phyloP scores from a whole-genome alignment of 2,797 vertebrate species.

The Apogon hyalosoma region DNA sequence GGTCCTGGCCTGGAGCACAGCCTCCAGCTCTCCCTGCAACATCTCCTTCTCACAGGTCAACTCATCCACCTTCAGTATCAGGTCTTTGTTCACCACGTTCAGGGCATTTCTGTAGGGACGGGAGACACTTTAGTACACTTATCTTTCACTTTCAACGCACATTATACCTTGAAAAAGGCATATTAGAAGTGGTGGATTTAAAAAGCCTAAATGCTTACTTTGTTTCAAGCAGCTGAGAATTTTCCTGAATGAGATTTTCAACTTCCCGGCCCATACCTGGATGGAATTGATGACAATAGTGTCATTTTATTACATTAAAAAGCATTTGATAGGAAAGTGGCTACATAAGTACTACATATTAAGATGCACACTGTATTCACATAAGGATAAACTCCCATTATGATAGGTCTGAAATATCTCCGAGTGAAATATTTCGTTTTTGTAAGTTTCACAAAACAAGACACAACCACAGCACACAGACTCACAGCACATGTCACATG shows the following conservation, averaged over 20 bases:
- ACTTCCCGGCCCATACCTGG: conserved; percentile 99
- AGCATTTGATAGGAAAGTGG: conserved; percentile 1
- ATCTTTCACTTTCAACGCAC: neutral
- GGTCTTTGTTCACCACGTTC: conserved; percentile 98
- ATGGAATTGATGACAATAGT: conserved; percentile 42
- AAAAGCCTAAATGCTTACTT: conserved; percentile 88
- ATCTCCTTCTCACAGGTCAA: conserved; percentile 95
- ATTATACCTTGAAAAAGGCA: neutral
- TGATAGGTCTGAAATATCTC: conserved; percentile 39
- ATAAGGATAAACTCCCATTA: conserved; percentile 31
- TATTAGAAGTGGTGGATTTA: neutral
- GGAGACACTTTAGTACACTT: neutral
- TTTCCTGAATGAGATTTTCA: conserved; percentile 96
- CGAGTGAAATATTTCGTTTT: conserved; percentile 43
- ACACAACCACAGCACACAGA: conserved; percentile 52
- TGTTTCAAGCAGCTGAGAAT: conserved; percentile 96
- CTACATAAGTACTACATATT: conserved; percentile 41
- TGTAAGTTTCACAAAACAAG: conserved; percentile 33
- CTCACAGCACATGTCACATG: conserved; percentile 39
- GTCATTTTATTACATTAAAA: conserved; percentile 1
- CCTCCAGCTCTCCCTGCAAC: conserved; percentile 92
- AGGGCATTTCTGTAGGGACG: conserved; percentile 90
- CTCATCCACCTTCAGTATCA: conserved; percentile 96
- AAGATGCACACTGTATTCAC: conserved; percentile 22
- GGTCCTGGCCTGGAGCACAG: conserved; percentile 89